Evolutionary conservation across 2,113 vertebrate genomes (phyloP).

Genomic region (Scopus umbretta): DNA sequence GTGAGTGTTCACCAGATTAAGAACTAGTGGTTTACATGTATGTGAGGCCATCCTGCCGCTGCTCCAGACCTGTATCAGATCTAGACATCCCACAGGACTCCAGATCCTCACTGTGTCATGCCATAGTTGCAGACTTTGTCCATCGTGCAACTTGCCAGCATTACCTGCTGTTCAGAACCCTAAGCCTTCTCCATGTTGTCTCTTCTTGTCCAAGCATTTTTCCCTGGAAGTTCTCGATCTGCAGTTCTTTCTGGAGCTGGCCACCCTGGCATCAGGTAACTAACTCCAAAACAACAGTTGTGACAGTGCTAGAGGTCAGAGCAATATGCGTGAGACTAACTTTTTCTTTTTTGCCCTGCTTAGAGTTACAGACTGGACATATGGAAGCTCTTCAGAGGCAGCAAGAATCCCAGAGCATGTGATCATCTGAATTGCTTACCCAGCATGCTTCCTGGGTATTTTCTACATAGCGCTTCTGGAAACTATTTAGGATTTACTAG

Average conservation of each 20-base stretch:
- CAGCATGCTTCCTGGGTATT: background rate
- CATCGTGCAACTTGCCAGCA: fast-evolving
- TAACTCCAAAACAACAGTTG: background rate
- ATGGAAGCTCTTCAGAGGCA: slow-evolving; percentile 51
- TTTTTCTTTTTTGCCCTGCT: background rate
- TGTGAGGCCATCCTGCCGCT: background rate
- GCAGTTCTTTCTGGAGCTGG: background rate
- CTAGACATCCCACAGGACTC: background rate
- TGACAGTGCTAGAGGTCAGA: background rate
- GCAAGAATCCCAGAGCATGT: background rate
- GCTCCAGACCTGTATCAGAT: background rate
- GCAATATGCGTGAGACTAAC: background rate
- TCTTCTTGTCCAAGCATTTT: background rate
- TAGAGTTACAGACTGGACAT: background rate
- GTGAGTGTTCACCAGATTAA: background rate
- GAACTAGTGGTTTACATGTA: background rate
- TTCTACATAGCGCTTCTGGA: background rate
- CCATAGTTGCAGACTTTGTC: background rate
- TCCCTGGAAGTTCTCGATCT: background rate
- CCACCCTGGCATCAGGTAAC: background rate
- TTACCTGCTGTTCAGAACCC: background rate
- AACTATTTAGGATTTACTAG: slow-evolving; percentile 39
- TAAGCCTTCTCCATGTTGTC: background rate
- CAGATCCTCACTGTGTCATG: too few relatives aligned
- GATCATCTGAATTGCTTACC: background rate